Evolutionary conservation across 2,113 vertebrate species (phyloP), one percentile per base, ranked within the genome.

Genomic region (Rhadina sibilatrix): DNA sequence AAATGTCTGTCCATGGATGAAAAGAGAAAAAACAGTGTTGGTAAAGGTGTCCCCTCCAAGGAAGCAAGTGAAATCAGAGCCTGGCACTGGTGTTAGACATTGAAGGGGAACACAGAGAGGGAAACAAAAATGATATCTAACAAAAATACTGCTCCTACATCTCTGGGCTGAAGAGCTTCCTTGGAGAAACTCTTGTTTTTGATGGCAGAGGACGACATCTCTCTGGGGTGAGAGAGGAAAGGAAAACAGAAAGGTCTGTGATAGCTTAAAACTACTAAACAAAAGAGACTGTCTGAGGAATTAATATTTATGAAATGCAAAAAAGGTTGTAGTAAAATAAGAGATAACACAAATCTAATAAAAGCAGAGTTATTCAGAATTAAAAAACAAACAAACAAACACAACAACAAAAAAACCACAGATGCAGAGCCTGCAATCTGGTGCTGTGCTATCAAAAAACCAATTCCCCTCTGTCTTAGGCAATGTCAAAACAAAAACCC

Each of bases 251-350:
- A 87, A 87, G 77, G 66, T 33, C 85, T 92, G 65, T 83, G 84
- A 96, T 52, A 92, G 88, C 82, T 78, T 66, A 85, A 94, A 96
- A 88, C 69, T 81, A 56, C 56, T 82, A 86, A 96, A 91, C 88
- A 91, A 85, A 90, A 92, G 72, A 83, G 38, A 70, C 44, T 56
- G 77, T 77, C 79, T 83, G 25, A n/a, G 59, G 47, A 93, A 92
- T 97, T 94, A 95, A 81, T 95, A 96, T 96, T 96, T 90, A 96
- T 93, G 84, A 95, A 91, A 95, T 93, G 74, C 44, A 93, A 89
- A 95, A 71, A 84, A 72, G 66, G 71, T 17, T 70, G 53, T 68
- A 86, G 89, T 64, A 96, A 97, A 96, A 71, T 54, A 94, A 90
- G 72, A 90, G 90, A 83, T 89, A 95, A 94, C 79, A 91, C 31